Evolutionary conservation across 2,888 invertebrate genomes (phyloP).

Genomic region (Agrenia bidenticulata): DNA sequence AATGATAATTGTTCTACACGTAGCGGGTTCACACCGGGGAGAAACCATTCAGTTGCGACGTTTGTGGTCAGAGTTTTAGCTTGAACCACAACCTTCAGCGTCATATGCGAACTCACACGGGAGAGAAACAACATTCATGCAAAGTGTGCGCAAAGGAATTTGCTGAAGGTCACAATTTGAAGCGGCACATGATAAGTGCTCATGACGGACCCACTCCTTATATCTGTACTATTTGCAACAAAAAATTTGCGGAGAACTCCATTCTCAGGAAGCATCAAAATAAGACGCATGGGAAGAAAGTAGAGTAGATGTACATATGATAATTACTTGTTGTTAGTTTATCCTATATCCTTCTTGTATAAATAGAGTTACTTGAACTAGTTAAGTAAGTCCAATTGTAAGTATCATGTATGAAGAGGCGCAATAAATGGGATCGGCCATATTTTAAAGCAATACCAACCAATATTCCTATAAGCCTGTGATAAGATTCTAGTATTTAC

Average conservation of each 20-base stretch:
- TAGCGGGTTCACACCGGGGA: background rate
- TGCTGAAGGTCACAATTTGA: conserved; percentile 16
- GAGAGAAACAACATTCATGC: conserved; percentile 3
- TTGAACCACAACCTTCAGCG: conserved; percentile 16
- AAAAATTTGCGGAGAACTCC: conserved; percentile 15
- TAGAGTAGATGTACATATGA: too few relatives aligned
- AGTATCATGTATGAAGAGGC: too few relatives aligned
- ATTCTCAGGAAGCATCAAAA: conserved; percentile 18
- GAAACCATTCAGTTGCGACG: conserved; percentile 7
- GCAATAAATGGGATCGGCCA: too few relatives aligned
- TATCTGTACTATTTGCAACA: conserved; percentile 10
- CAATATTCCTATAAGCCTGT: too few relatives aligned
- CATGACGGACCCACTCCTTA: conserved; percentile 18
- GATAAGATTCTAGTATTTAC: too few relatives aligned
- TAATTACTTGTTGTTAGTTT: too few relatives aligned
- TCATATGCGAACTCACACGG: conserved; percentile 15
- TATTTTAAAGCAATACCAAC: too few relatives aligned
- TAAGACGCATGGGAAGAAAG: background rate
- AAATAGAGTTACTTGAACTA: too few relatives aligned
- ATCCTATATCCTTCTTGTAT: too few relatives aligned
- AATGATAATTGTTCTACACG: too few relatives aligned
- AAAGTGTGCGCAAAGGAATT: conserved; percentile 11
- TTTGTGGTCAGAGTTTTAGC: conserved; percentile 5
- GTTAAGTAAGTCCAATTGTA: too few relatives aligned
- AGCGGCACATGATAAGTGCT: conserved; percentile 14